Evolutionary conservation across 2,797 vertebrate genomes (phyloP), one percentile per base, ranked within the genome.

Genomic region (Synanceia verrucosa): DNA sequence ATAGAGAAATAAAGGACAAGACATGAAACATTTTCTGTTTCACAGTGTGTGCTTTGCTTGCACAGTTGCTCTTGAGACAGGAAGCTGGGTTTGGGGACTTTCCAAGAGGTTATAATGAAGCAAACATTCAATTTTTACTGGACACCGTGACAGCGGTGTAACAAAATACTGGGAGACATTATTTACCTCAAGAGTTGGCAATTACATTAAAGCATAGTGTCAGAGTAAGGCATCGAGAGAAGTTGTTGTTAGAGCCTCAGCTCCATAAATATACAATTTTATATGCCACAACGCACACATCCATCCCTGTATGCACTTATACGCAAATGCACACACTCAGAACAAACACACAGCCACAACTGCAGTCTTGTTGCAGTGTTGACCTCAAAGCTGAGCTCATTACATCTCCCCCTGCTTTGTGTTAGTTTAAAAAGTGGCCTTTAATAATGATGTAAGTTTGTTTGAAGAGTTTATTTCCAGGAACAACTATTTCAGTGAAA

Each of bases 161-260:
- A 43, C 56, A 85, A 72, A 86, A 76, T 73, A 78, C 79, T 66
- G 53, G 64, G 31, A 79, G 83, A 82, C 75, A 75, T 84, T 73
- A 79, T 88, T 86, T 86, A 87, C 87, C 91, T 82, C 70, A 80
- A 88, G 73, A 86, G 73, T 72, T 81, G 78, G 80, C 81, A 90
- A 73, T 92, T 88, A 86, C 67, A 84, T 86, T 80, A 86, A 89
- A 85, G 75, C 66, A 83, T 79, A 60, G 67, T 80, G 63, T 87
- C 84, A 84, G 78, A 79, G 68, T 62, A 76, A 70, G 19, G 76
- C 73, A 14, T 66, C 66, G 73, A 62, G 83, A 65, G 46, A 71
- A 86, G 81, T 80, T 73, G 73, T 79, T 79, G 57, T 82, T 84
- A 55, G 36, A 58, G 70, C 75, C 69, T 76, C 64, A 58, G 51